Percentiles rank a stretch among this genome's conserved stretches.
Evolutionary conservation across 2,113 vertebrate genomes (phyloP).

Genomic region (Actinemys pallida): DNA sequence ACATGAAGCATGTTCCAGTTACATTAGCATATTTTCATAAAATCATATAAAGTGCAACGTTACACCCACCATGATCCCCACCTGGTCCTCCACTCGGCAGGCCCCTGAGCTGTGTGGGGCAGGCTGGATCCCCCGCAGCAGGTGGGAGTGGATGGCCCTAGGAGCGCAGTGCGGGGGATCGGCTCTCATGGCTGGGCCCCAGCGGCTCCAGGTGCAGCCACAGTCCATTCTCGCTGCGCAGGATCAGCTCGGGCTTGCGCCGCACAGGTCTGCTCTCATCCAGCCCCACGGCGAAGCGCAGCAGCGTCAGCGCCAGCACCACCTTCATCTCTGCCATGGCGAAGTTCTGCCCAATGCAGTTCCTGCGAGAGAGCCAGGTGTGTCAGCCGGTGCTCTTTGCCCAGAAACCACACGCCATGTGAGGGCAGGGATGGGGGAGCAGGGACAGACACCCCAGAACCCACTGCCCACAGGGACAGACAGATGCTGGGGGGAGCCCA

Average conservation of each 20-base stretch:
- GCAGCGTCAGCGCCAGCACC: conserved; percentile 84
- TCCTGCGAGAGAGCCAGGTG: conserved; percentile 72
- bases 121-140: neutral
- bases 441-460: neutral
- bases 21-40: too few species aligned
- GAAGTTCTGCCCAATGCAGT: conserved; percentile 95
- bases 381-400: neutral
- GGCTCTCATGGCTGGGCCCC: neutral
- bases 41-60: too few species aligned
- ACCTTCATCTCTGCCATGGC: conserved; percentile 91
- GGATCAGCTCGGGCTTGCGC: conserved; percentile 84
- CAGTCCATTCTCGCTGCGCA: conserved; percentile 85
- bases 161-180: neutral
- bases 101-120: neutral
- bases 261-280: conserved; percentile 73
- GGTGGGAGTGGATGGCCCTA: neutral
- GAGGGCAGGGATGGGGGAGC: neutral
- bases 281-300: conserved; percentile 81
- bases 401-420: neutral
- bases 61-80: too few species aligned
- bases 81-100: neutral
- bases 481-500: neutral
- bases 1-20: too few species aligned
- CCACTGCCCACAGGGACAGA: neutral
- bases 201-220: conserved; percentile 85